Evolutionary conservation across 2,888 invertebrate species (phyloP), one percentile per base, ranked within the genome.

Genomic region (Lochmaea capreae): DNA sequence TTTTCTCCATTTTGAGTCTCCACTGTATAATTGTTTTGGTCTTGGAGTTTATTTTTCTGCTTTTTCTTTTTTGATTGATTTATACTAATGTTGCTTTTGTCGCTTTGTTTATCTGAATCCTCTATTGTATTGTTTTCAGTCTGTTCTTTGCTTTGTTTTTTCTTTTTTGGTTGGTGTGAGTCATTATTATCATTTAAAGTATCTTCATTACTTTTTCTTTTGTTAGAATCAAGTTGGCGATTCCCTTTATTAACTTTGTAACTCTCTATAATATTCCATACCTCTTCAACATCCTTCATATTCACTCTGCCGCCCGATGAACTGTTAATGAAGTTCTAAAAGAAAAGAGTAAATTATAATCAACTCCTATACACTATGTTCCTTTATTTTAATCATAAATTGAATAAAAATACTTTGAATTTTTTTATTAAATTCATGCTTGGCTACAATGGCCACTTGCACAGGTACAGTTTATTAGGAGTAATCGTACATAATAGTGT

Each of bases 261-360:
- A 76, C 85, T 85, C 79, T 87, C 87, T 69, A 87, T 85, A 42
- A 87, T 77, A 58, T 92, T 89, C 92, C 95, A 95, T 3, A 93
- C 91, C 73, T 90, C 90, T 79, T 93, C 92, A 67, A 92, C 89
- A 68, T 92, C 89, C 59, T 86, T 85, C 65, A 86, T 85, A 79
- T 90, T 90, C 57, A 91, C 87, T 84, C 89, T 89, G 80, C 90
- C 87, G 49, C 92, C 90, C 83, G 89, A 81, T 26, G 84, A 90
- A 87, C 90, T 94, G 82, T 89, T 90, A 0, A 94, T 90, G 86
- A 94, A 95, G 85, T 95, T 95, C 80, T 87, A 66, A 52, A 84
- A 85, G 66, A 52, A 74, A 65, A 52, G 12, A 22, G 26, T 63
- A 42, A 49, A 18, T n/a, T 33, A 33, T 33, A 33, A 33, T 33